Evolutionary conservation across 2,888 invertebrate species (phyloP).

Genomic region (Caenorhabditis sp.): DNA sequence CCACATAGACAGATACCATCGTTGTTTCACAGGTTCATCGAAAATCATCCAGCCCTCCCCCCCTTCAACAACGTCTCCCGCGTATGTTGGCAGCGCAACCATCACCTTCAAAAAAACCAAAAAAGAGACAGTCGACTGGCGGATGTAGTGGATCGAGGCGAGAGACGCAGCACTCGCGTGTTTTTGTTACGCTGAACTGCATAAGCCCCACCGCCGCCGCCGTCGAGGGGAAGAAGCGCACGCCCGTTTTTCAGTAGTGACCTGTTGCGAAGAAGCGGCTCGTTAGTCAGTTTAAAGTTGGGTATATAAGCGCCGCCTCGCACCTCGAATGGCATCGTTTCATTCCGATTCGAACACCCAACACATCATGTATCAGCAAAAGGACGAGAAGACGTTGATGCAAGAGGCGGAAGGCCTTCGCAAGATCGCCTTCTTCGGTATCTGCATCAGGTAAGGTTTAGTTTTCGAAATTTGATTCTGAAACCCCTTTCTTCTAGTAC

Average conservation of each 20-base stretch:
- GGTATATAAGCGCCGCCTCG: conserved; percentile 49
- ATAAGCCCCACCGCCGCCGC: conserved; percentile 50
- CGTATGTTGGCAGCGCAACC: conserved; percentile 21
- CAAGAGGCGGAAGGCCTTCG: conserved; percentile 77
- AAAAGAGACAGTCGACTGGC: not conserved
- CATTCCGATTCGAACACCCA: conserved; percentile 43
- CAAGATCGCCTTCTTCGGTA: conserved; percentile 77
- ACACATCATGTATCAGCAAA: conserved; percentile 52
- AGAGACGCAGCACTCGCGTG: conserved; percentile 38
- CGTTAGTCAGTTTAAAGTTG: conserved; percentile 64
- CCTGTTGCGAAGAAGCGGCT: conserved; percentile 61
- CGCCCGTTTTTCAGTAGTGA: conserved; percentile 57
- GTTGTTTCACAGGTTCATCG: conserved; percentile 58
- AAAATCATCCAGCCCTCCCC: conserved; percentile 35
- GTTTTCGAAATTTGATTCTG: not conserved
- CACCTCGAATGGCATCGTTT: conserved; percentile 47
- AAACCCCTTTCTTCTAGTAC: too few species aligned
- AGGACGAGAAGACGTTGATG: conserved; percentile 71
- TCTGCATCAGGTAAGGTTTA: conserved; percentile 72
- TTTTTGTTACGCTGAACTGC: conserved; percentile 65
- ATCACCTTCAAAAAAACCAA: conserved; percentile 35
- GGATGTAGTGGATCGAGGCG: conserved; percentile 1
- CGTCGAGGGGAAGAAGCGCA: not conserved
- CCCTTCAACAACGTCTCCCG: not conserved
- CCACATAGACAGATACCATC: conserved; percentile 48